Percentiles rank a stretch among this genome's conserved stretches.
phyloP scores from a whole-genome alignment of 1,140 invertebrate species.

The Parapsyche elsis region DNA sequence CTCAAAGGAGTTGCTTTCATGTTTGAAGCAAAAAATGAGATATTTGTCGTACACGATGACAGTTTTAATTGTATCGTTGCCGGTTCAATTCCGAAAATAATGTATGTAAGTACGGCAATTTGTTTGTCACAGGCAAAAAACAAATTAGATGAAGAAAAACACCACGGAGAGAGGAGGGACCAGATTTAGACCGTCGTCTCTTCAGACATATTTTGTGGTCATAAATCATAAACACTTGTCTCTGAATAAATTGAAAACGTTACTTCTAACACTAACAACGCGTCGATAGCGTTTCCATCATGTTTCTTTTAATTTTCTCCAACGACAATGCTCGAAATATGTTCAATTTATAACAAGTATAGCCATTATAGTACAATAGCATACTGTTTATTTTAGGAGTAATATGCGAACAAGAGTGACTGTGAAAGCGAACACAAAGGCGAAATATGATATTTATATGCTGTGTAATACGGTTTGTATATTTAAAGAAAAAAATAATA shows the following conservation, averaged over 20 bases:
- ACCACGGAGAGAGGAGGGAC: background rate
- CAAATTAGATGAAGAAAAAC: background rate
- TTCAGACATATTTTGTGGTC: conserved; percentile 25
- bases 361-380: too few species aligned
- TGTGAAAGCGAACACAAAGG: too few species aligned
- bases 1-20: too few species aligned
- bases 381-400: too few species aligned
- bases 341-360: too few species aligned
- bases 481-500: too few species aligned
- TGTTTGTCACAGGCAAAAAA: conserved; percentile 16
- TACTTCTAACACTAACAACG: background rate
- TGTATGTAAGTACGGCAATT: conserved; percentile 3
- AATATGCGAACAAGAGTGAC: too few species aligned
- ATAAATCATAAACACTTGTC: conserved; percentile 37
- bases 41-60: background rate
- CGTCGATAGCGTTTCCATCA: background rate
- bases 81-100: conserved; percentile 7
- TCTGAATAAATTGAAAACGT: conserved; percentile 29
- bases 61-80: background rate
- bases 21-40: too few species aligned
- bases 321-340: background rate
- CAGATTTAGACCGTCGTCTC: conserved; percentile 10
- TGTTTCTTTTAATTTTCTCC: background rate
- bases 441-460: background rate
- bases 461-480: background rate